A percentile compares a stretch with the other conserved stretches of the same genome.
These are phyloP conservation scores for Leucophenga montana DNA, from an alignment of 2,888 invertebrate species.

Conservation along the genomic window DNA sequence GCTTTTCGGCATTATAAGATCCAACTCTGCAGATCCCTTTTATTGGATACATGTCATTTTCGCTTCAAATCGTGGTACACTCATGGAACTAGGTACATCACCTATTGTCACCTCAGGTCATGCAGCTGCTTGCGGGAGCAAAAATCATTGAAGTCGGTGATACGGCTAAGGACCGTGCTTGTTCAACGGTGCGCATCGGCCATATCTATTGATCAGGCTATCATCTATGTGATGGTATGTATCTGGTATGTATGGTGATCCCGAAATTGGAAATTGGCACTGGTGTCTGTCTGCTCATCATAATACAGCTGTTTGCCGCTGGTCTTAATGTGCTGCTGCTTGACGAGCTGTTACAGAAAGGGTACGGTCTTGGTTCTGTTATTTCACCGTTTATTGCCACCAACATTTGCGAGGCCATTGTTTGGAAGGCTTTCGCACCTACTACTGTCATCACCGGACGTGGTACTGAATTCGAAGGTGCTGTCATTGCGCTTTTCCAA, in stretches of 20 bases:
- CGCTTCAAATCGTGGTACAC: conserved; percentile 98
- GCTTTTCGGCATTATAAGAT: too few species aligned
- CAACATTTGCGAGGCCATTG: conserved; percentile 99
- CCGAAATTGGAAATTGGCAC: conserved; percentile 98
- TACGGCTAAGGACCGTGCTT: conserved; percentile 99
- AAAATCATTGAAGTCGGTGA: conserved; percentile 99
- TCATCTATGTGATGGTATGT: conserved; percentile 99
- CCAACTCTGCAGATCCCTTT: too few species aligned
- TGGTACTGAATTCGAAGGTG: too few species aligned
- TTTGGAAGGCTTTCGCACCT: conserved; percentile 99
- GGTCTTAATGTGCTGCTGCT: too few species aligned
- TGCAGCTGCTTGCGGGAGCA: conserved; percentile 98
- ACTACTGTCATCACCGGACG: too few species aligned
- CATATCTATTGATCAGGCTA: conserved; percentile 99
- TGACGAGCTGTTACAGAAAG: too few species aligned
- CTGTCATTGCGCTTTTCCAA: conserved; percentile 99
- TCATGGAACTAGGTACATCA: conserved; percentile 99
- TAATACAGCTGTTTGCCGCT: too few species aligned
- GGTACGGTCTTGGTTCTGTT: conserved; percentile 99
- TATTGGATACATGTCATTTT: conserved; percentile 99
- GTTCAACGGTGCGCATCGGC: conserved; percentile 99
- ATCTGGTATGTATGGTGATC: conserved; percentile 99
- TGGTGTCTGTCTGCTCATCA: too few species aligned
- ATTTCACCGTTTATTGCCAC: conserved; percentile 99
- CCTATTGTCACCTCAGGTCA: conserved; percentile 99